A percentile compares a stretch with the other conserved stretches of the same genome.
Evolutionary conservation across 2,888 invertebrate genomes (phyloP).

Genomic region (Napeogenes inachia): DNA sequence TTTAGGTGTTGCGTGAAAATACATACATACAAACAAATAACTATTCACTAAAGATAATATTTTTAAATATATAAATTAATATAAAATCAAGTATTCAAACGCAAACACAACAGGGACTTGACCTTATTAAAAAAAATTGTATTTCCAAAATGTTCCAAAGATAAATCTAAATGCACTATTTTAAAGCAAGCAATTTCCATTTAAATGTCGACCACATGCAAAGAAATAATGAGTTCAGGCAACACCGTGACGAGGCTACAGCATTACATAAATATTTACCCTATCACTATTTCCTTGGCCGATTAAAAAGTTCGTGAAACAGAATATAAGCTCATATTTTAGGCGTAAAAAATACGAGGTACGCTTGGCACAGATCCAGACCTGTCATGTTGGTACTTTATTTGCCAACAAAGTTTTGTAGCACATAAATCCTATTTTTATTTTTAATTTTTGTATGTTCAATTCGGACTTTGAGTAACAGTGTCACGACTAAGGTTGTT

Average conservation of each 20-base stretch:
- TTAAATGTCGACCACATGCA: too few species aligned
- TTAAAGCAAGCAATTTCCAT: too few species aligned
- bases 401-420: slow-evolving; percentile 16
- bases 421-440: slow-evolving; percentile 14
- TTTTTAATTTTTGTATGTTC: slow-evolving; percentile 3
- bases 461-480: not conserved
- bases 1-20: too few species aligned
- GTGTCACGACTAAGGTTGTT: slow-evolving; percentile 1
- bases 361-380: slow-evolving; percentile 15
- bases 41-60: too few species aligned
- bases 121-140: too few species aligned
- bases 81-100: too few species aligned
- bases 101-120: too few species aligned
- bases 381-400: slow-evolving; percentile 12
- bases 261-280: slow-evolving; percentile 15
- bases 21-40: too few species aligned
- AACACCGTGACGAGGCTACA: not conserved
- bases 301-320: slow-evolving; percentile 11
- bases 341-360: slow-evolving; percentile 15
- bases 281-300: slow-evolving; percentile 8
- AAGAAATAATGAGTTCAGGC: not conserved
- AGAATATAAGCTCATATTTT: slow-evolving; percentile 17
- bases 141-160: too few species aligned
- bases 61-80: too few species aligned
- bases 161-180: too few species aligned